Percentiles rank a stretch among this genome's conserved stretches.
phyloP scores from a whole-genome alignment of 2,888 invertebrate species.

The Pyrrhia umbra region DNA sequence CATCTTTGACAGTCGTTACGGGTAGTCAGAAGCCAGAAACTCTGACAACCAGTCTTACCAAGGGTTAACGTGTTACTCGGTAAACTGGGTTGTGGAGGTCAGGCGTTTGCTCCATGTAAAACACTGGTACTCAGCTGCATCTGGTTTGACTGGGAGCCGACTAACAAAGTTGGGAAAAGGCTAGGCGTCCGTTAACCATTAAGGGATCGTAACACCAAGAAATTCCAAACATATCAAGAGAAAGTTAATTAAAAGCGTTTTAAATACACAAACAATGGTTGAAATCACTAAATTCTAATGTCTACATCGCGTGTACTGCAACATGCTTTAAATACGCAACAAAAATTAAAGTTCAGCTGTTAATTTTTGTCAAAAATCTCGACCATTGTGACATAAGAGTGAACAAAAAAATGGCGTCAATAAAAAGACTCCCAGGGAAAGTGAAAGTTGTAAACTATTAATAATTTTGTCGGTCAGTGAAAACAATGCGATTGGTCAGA shows the following conservation, averaged over 20 bases:
- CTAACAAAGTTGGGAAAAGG: not conserved
- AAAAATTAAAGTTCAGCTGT: conserved; percentile 53
- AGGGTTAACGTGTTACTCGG: too few relatives aligned
- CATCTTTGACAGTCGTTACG: too few relatives aligned
- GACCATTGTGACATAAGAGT: conserved; percentile 60
- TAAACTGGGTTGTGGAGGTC: too few relatives aligned
- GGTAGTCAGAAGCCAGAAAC: too few relatives aligned
- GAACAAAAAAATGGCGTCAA: conserved; percentile 26
- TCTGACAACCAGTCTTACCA: too few relatives aligned
- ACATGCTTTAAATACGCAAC: conserved; percentile 54
- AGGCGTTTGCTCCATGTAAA: too few relatives aligned
- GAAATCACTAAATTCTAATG: conserved; percentile 19
- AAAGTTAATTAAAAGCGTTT: conserved; percentile 8
- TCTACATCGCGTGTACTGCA: conserved; percentile 46
- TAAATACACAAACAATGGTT: conserved; percentile 25
- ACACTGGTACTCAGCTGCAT: too few relatives aligned
- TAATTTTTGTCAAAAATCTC: conserved; percentile 58
- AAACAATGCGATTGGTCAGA: conserved; percentile 60
- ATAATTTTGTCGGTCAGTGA: conserved; percentile 52
- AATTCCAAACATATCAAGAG: not conserved
- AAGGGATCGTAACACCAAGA: not conserved
- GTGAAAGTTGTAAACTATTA: conserved; percentile 51
- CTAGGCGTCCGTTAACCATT: not conserved
- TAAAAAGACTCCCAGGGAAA: conserved; percentile 6
- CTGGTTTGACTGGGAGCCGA: too few relatives aligned